These are phyloP conservation scores for Barnardius zonarius DNA, from an alignment of 2,113 vertebrate genomes.

Conservation along the genomic window DNA sequence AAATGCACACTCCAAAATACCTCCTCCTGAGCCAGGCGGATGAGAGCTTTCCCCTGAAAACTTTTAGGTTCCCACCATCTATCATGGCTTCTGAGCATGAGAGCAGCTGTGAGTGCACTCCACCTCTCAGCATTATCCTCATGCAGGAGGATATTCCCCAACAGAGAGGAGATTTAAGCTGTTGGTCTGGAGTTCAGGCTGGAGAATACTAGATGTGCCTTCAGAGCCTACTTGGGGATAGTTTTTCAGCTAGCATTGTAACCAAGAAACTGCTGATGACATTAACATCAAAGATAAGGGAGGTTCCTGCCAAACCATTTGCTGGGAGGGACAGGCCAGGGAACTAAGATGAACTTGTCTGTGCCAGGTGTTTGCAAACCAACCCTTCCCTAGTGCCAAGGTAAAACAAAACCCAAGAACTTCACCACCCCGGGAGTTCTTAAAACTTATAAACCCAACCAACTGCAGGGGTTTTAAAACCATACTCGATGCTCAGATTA, in stretches of 20 bases:
- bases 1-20: neutral
- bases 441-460: slow-evolving; percentile 38
- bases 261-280: slow-evolving; percentile 49
- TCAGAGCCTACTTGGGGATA: slow-evolving; percentile 2
- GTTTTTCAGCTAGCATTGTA: slow-evolving; percentile 41
- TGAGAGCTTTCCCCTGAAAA: neutral
- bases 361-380: slow-evolving; percentile 56
- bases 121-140: neutral
- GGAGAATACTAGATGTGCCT: neutral
- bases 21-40: neutral
- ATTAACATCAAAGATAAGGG: slow-evolving; percentile 55
- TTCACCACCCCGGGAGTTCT: slow-evolving; percentile 29
- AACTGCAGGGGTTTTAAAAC: slow-evolving; percentile 47
- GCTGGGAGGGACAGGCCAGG: neutral
- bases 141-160: neutral
- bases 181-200: neutral
- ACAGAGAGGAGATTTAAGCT: neutral
- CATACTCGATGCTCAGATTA: slow-evolving; percentile 10
- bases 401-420: slow-evolving; percentile 27
- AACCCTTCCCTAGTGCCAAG: neutral
- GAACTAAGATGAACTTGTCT: slow-evolving; percentile 38
- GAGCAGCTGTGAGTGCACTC: neutral
- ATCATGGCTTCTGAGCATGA: neutral
- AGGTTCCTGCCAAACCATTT: slow-evolving; percentile 41
- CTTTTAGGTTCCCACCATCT: slow-evolving; percentile 27